These are phyloP conservation scores for Drosophila buzzatii DNA, from an alignment of 2,888 invertebrate species.

Conservation along the genomic window DNA sequence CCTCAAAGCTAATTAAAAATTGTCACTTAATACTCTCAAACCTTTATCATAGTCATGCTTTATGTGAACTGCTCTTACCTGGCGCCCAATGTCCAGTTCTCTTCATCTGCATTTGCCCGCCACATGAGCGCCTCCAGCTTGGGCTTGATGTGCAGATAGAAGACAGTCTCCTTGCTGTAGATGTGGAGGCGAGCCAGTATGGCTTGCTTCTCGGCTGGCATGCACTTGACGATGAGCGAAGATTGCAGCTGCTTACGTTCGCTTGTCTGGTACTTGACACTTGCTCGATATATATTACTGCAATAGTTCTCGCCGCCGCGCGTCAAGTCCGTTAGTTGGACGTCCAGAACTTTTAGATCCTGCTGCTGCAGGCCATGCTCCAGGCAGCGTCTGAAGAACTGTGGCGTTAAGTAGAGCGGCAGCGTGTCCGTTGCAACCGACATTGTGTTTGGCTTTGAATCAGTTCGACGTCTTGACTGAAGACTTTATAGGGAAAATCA, in stretches of 20 bases:
- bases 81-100: constrained; percentile 79
- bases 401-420: constrained; percentile 67
- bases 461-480: constrained; percentile 9
- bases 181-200: constrained; percentile 85
- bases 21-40: not conserved
- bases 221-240: constrained; percentile 77
- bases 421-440: constrained; percentile 47
- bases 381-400: constrained; percentile 76
- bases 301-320: constrained; percentile 84
- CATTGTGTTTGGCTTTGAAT: constrained; percentile 47
- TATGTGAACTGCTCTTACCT: constrained; percentile 60
- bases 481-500: constrained; percentile 63
- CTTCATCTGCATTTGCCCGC: constrained; percentile 69
- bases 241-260: constrained; percentile 47
- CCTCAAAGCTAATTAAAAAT: not conserved
- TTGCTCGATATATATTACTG: constrained; percentile 82
- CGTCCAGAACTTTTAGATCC: constrained; percentile 70
- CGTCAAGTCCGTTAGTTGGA: constrained; percentile 69
- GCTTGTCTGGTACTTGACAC: constrained; percentile 64
- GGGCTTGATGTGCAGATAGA: constrained; percentile 85
- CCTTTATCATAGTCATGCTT: not conserved
- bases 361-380: constrained; percentile 78
- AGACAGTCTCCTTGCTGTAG: constrained; percentile 85
- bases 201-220: constrained; percentile 84
- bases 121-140: constrained; percentile 85